Percentiles rank a stretch among this genome's conserved stretches.
Conservation (phyloP, 2,888 invertebrate genomes). For the Pharmacophagus antenor region DNA sequence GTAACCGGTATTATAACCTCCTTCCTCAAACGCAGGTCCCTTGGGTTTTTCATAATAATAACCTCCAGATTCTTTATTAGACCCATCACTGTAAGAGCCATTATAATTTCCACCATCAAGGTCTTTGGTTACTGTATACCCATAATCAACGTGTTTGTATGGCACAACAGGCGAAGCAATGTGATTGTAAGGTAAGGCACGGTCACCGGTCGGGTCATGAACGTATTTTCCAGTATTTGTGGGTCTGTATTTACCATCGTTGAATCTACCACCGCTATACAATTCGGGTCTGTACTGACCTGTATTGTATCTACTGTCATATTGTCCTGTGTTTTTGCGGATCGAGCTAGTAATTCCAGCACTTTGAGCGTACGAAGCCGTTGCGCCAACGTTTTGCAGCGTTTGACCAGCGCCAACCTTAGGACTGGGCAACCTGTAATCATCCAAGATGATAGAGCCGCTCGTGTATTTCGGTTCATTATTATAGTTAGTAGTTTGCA, state of each 20-base stretch:
- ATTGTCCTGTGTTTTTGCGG: constrained; percentile 28
- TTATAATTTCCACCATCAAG: constrained; percentile 51
- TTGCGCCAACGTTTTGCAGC: constrained; percentile 7
- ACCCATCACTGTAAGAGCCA: constrained; percentile 37
- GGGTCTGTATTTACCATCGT: constrained; percentile 45
- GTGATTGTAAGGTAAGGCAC: constrained; percentile 68
- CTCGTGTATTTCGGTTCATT: constrained; percentile 56
- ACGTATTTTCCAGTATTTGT: constrained; percentile 68
- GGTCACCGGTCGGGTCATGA: constrained; percentile 72
- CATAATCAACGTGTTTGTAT: constrained; percentile 57
- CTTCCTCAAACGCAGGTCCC: constrained; percentile 39
- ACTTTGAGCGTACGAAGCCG: constrained; percentile 22
- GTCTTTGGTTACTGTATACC: constrained; percentile 50
- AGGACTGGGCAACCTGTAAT: constrained; percentile 50
- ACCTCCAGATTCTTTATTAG: constrained; percentile 29
- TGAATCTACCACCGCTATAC: constrained; percentile 40
- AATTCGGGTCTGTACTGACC: constrained; percentile 38
- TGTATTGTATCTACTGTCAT: constrained; percentile 32
- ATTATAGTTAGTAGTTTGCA: constrained; percentile 58
- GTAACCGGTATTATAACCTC: constrained; percentile 35
- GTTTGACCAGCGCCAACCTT: constrained; percentile 16
- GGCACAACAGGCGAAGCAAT: constrained; percentile 58
- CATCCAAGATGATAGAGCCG: constrained; percentile 69
- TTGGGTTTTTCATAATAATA: constrained; percentile 40
- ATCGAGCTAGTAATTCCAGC: constrained; percentile 23